These are phyloP conservation scores for Melanchra persicariae DNA, from an alignment of 2,888 invertebrate genomes.

Conservation along the genomic window DNA sequence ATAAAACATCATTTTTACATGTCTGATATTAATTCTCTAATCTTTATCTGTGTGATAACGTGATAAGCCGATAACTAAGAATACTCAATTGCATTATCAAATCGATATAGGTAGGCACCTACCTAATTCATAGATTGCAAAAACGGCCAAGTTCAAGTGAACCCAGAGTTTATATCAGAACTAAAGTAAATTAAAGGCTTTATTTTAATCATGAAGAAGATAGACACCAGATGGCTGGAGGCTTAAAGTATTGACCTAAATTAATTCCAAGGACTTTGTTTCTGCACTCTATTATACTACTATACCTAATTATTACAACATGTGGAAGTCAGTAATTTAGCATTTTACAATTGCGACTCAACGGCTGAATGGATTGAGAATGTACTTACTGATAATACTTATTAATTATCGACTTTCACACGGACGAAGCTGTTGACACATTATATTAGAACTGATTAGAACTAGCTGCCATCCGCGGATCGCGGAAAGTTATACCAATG, in stretches of 20 bases:
- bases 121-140: conserved; percentile 2
- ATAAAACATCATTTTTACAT: neutral
- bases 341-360: neutral
- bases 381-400: no score
- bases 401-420: neutral
- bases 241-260: neutral
- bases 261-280: neutral
- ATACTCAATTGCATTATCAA: neutral
- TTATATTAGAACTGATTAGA: neutral
- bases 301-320: neutral
- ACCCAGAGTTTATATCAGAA: neutral
- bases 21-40: neutral
- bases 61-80: conserved; percentile 20
- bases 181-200: neutral
- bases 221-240: neutral
- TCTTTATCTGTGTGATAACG: conserved; percentile 26
- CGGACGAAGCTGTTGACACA: neutral
- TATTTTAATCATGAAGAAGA: no score
- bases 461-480: no score
- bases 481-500: no score
- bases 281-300: neutral
- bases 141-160: conserved; percentile 52
- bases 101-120: conserved; percentile 35
- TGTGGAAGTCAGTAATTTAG: neutral
- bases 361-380: neutral